Conservation (phyloP, 2,797 vertebrate genomes). For the Oreochromis mossambicus region DNA sequence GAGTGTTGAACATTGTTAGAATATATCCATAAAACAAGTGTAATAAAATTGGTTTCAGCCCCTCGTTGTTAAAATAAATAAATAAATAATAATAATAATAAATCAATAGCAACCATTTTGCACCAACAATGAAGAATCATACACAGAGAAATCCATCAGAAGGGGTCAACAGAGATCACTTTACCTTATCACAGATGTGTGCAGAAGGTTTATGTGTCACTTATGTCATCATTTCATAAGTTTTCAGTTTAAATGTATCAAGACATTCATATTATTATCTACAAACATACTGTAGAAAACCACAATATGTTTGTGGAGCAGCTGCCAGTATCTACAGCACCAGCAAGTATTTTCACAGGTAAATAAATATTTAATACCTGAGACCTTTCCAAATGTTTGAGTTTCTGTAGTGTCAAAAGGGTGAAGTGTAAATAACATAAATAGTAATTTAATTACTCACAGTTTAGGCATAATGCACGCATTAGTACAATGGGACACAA, state of each 20-base stretch:
- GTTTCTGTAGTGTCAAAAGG: too few species aligned
- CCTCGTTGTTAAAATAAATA: rapidly evolving
- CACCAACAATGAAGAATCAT: background rate
- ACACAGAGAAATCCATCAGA: background rate
- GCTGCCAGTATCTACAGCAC: background rate
- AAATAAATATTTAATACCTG: background rate
- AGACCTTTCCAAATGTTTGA: background rate
- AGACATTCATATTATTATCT: background rate
- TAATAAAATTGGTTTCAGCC: background rate
- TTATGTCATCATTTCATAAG: rapidly evolving
- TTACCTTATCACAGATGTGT: background rate
- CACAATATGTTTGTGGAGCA: background rate
- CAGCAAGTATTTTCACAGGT: background rate
- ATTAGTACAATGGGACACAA: too few species aligned
- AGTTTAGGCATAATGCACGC: too few species aligned
- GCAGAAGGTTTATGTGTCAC: background rate
- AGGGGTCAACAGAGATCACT: background rate
- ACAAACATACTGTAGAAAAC: background rate
- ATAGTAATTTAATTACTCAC: too few species aligned
- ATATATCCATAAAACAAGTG: background rate
- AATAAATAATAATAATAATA: rapidly evolving
- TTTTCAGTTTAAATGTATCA: background rate
- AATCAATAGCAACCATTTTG: background rate
- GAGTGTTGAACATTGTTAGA: background rate
- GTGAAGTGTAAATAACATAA: too few species aligned